Percentiles rank a stretch among this genome's conserved stretches.
phyloP scores from a whole-genome alignment of 2,888 invertebrate species.

The Oxytorus armatus region DNA sequence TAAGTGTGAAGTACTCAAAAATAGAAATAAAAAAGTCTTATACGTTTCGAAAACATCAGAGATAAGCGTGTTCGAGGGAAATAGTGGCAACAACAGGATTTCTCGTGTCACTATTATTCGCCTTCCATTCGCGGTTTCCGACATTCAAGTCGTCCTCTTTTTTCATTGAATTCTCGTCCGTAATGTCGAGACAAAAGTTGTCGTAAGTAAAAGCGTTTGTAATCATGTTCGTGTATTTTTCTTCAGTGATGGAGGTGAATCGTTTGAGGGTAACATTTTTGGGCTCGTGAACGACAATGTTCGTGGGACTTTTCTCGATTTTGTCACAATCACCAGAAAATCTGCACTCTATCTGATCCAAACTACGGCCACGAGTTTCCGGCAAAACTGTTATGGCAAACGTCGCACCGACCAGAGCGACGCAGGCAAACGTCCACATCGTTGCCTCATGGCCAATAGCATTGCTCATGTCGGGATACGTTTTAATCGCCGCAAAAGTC shows the following conservation, averaged over 20 bases:
- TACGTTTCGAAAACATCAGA: slow-evolving; percentile 60
- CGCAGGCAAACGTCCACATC: slow-evolving; percentile 87
- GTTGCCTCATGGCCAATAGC: slow-evolving; percentile 87
- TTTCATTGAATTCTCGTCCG: slow-evolving; percentile 60
- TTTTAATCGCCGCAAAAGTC: slow-evolving; percentile 90
- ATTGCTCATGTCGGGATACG: slow-evolving; percentile 88
- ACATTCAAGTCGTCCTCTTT: slow-evolving; percentile 28
- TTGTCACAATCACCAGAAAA: slow-evolving; percentile 82
- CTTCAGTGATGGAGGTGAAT: slow-evolving; percentile 75
- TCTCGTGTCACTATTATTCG: background rate
- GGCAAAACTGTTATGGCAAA: slow-evolving; percentile 88
- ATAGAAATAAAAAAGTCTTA: slow-evolving; percentile 16
- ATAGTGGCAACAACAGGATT: slow-evolving; percentile 61
- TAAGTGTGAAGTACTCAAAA: background rate
- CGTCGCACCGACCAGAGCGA: slow-evolving; percentile 87
- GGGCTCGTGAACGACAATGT: slow-evolving; percentile 42
- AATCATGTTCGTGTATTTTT: slow-evolving; percentile 71
- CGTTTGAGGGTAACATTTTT: slow-evolving; percentile 75
- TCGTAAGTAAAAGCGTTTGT: slow-evolving; percentile 76
- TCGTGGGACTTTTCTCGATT: background rate
- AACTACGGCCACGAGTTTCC: slow-evolving; percentile 89
- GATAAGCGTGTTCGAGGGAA: slow-evolving; percentile 70
- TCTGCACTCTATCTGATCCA: slow-evolving; percentile 89
- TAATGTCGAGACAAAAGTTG: slow-evolving; percentile 76
- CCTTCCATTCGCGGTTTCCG: slow-evolving; percentile 53